A percentile compares a stretch with the other conserved stretches of the same genome.
Conservation (phyloP, 2,113 vertebrate species). For the Petromus typicus region DNA sequence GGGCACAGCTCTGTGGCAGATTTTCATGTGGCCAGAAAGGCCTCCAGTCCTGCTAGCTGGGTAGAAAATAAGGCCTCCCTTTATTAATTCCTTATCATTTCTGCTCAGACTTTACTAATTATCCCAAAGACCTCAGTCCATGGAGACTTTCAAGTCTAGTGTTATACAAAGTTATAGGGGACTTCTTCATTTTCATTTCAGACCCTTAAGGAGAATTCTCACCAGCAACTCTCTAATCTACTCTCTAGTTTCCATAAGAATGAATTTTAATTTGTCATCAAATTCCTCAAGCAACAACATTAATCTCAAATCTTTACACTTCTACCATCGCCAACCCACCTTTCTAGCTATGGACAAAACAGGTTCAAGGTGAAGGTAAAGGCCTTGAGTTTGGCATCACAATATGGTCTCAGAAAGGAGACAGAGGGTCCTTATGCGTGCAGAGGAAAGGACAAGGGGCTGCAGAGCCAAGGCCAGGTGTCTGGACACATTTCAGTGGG, state of each 20-base stretch:
- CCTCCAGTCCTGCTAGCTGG: not conserved
- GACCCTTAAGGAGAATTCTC: too few relatives aligned
- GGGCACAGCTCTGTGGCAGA: not conserved
- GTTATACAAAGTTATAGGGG: too few relatives aligned
- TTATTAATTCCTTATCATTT: slow-evolving; percentile 55
- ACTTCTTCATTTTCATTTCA: too few relatives aligned
- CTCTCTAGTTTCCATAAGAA: slow-evolving; percentile 67
- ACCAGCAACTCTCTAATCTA: slow-evolving; percentile 32
- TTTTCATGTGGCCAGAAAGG: not conserved
- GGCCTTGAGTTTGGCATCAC: not conserved
- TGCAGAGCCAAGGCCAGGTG: not conserved
- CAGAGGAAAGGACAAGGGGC: not conserved
- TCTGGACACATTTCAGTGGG: not conserved
- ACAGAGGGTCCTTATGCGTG: not conserved
- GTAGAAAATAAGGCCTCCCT: slow-evolving; percentile 23
- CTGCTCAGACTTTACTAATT: slow-evolving; percentile 66
- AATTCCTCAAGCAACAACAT: slow-evolving; percentile 46
- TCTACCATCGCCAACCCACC: not conserved
- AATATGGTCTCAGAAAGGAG: not conserved
- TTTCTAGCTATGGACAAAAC: not conserved
- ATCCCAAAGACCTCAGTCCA: slow-evolving; percentile 55
- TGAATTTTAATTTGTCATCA: slow-evolving; percentile 67
- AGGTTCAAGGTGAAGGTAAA: not conserved
- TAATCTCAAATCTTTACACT: not conserved
- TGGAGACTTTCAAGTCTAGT: slow-evolving; percentile 60